Base-by-base conservation (phyloP, 2,888 invertebrate genomes). In the Acanthosoma haemorrhoidale region DNA sequence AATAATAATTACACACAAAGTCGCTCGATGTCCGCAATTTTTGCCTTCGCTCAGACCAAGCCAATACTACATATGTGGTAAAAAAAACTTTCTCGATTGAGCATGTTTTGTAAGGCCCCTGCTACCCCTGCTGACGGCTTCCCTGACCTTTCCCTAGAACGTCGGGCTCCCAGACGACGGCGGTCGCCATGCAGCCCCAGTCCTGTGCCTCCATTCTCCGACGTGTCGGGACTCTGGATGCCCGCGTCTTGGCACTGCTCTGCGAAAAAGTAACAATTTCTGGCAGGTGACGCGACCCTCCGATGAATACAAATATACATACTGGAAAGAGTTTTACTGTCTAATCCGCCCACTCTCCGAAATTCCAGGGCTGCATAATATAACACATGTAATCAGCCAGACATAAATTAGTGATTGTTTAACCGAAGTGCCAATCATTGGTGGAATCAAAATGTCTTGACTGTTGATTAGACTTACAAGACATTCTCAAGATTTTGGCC, bases 201-300 rank as follows among this genome's bases (percentile, higher is more conserved):
- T 51, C 25, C 25, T 18, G 21, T 25, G n/a, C 51, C 51, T 25
- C 29, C 13, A n/a, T 25, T 51, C 51, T 25, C n/a, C 25, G 34
- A 61, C 61, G 61, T 61, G 61, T 21, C 32, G 11, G 9, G 61
- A 15, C 18, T 61, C 38, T 21, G 36, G 32, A 61, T 36, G 11
- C 5, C 41, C 13, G 5, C n/a, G 41, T 21, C 61, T 61, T 61
- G 61, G 61, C 61, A 61, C 21, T n/a, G 13, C 61, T 15, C 34
- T 15, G 61, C 21, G 61, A 36, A 61, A 61, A 61, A 61, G 61
- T 61, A 61, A 61, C 61, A 61, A 61, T 61, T 61, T 61, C 61
- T 61, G 61, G 61, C 61, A 61, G 61, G 11, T 21, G 21, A 21
- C 18, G 16, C 25, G 36, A 21, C 15, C 11, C 34, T 21, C 36